Base-by-base conservation (phyloP, 1,140 invertebrate species). In the Pseudomyrmex pallidus region DNA sequence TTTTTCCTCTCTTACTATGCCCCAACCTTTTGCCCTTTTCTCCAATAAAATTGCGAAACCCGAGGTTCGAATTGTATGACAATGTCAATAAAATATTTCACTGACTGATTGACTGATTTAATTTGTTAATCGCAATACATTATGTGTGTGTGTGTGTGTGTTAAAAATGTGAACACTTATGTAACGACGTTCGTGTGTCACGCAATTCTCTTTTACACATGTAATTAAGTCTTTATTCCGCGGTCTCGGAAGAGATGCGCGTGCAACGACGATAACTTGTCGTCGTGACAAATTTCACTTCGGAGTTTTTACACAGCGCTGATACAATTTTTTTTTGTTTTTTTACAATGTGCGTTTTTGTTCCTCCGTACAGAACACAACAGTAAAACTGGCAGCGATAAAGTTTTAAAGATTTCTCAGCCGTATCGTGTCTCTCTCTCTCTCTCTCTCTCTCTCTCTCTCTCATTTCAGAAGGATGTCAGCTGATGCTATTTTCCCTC, bases 401-500 rank as follows among this genome's bases (percentile, higher is more conserved):
- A 3, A 35, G 63, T 57, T 64, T 25, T 46, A 48, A 78, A 44
- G 54, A 48, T 66, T 67, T 67, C 48, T 77, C 63, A 59, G 62
- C 50, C 50, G 50, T 17, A 25, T 2, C 48, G 52, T 17, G 44
- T 25, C 44, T 52, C 73, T 57, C 35, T 35, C 35, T 35, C 35
- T 35, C 35, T 35, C 5, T 35, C 35, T 35, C 35, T 35, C 35
- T 35, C 35, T 35, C 35, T 35, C 35, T 35, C 35, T 35, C 35
- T 35, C 35, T 35, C 25, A 25, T 35, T 83, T 35, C 63, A 83
- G 73, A 74, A 83, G 61, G 64, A 84, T 85, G 83, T 87, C 86
- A 85, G 87, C 76, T 83, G 84, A 82, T 87, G 78, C 73, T 72
- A 87, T 80, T 85, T 84, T 88, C 44, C 48, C 66, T 9, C 77